These are phyloP conservation scores for Xerus inauris DNA, from an alignment of 2,113 vertebrate genomes.

Conservation along the genomic window DNA sequence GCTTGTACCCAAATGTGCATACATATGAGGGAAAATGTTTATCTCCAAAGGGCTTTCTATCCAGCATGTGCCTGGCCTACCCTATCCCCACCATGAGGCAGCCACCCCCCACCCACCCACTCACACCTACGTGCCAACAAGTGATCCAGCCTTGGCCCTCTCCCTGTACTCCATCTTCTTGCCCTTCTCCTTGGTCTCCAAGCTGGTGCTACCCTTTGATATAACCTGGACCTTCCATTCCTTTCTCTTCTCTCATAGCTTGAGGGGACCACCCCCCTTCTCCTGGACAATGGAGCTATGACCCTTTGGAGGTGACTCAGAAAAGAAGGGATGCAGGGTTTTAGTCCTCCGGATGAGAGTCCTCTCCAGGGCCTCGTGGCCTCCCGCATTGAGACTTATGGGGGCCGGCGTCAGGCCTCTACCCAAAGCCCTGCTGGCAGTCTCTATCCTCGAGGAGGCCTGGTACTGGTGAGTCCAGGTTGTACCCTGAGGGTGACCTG, in stretches of 20 bases:
- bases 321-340: constrained; percentile 62
- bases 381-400: constrained; percentile 66
- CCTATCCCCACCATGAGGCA: not conserved
- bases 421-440: not conserved
- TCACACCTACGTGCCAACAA: too few species aligned
- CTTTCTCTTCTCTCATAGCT: constrained; percentile 3
- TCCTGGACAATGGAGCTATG: constrained; percentile 53
- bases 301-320: constrained; percentile 58
- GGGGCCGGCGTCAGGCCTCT: not conserved
- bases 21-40: not conserved
- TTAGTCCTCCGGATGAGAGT: not conserved
- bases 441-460: not conserved
- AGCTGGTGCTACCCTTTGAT: not conserved
- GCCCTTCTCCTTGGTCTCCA: not conserved
- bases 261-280: not conserved
- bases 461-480: constrained; percentile 35
- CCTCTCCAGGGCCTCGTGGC: constrained; percentile 65
- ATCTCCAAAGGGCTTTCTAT: not conserved
- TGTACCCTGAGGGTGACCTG: constrained; percentile 26
- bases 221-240: not conserved
- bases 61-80: not conserved
- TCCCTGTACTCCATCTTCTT: not conserved
- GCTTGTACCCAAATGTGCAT: not conserved
- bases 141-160: not conserved
- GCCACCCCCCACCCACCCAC: too few species aligned